These are phyloP conservation scores for Mus caroli DNA, from an alignment of 2,797 vertebrate species.

Conservation along the genomic window DNA sequence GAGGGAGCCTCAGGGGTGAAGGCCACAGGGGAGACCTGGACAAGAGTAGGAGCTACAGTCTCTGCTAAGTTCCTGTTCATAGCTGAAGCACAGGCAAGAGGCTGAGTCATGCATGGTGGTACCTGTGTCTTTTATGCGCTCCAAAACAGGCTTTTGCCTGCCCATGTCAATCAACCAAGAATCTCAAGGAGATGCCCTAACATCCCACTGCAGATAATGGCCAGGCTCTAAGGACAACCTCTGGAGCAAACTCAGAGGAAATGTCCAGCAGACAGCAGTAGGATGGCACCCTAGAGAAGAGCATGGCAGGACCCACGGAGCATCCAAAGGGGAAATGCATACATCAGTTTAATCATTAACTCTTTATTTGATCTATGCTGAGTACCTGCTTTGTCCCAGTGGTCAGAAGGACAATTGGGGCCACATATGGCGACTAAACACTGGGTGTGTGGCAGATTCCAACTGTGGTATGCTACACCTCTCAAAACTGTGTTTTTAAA, in stretches of 20 bases:
- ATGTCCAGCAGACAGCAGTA: background rate
- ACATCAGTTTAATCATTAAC: background rate
- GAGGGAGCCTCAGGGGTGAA: background rate
- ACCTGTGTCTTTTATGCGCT: background rate
- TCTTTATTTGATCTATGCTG: background rate
- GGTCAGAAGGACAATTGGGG: background rate
- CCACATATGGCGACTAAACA: accelerated
- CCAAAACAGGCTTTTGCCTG: accelerated
- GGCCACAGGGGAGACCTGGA: background rate
- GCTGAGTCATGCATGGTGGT: accelerated
- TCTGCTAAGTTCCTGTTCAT: background rate
- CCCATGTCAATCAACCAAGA: accelerated
- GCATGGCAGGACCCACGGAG: accelerated
- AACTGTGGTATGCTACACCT: accelerated
- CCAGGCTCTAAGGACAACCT: background rate
- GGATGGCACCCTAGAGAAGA: background rate
- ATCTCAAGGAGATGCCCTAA: accelerated
- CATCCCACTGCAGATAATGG: background rate
- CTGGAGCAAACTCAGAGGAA: accelerated
- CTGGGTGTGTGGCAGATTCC: accelerated
- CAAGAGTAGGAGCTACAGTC: background rate
- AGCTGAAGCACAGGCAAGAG: background rate
- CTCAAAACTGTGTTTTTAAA: background rate
- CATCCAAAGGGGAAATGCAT: background rate
- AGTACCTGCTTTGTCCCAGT: background rate